Conservation (phyloP, 2,113 vertebrate species). For the Regulus satrapa region DNA sequence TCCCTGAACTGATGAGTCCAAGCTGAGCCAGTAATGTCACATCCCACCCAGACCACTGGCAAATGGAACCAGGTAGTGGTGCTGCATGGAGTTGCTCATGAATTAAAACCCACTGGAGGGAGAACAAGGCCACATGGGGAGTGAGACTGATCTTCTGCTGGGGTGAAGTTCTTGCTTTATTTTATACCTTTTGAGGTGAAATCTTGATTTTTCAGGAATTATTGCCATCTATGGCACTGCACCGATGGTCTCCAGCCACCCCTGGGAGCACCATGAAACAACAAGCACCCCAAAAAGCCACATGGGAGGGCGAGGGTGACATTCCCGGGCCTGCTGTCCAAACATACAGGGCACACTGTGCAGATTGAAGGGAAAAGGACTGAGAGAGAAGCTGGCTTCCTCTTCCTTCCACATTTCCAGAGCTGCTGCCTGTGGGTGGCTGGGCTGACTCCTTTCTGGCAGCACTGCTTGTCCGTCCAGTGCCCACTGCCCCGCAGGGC, state of each 20-base stretch:
- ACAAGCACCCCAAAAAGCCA: neutral
- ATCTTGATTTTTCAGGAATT: neutral
- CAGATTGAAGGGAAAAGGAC: neutral
- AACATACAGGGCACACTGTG: rapidly evolving
- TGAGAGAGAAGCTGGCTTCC: neutral
- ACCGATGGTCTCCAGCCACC: rapidly evolving
- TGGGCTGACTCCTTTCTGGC: neutral
- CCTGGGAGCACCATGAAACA: neutral
- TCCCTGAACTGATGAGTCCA: neutral
- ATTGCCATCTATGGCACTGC: neutral
- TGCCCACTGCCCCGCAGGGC: rapidly evolving
- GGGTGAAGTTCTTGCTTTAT: neutral
- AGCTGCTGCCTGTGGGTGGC: neutral
- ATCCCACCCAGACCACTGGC: neutral
- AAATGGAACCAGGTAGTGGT: neutral
- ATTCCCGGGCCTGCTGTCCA: neutral
- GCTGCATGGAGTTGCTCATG: rapidly evolving
- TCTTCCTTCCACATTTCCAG: neutral
- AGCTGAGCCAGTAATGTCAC: neutral
- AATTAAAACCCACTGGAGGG: neutral
- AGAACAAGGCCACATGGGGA: no score
- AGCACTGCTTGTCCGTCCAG: rapidly evolving
- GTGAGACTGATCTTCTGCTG: neutral
- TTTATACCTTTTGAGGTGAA: neutral
- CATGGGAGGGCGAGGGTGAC: rapidly evolving